Conservation (phyloP, 2,888 invertebrate species). For the Rhodophaea formosa region DNA sequence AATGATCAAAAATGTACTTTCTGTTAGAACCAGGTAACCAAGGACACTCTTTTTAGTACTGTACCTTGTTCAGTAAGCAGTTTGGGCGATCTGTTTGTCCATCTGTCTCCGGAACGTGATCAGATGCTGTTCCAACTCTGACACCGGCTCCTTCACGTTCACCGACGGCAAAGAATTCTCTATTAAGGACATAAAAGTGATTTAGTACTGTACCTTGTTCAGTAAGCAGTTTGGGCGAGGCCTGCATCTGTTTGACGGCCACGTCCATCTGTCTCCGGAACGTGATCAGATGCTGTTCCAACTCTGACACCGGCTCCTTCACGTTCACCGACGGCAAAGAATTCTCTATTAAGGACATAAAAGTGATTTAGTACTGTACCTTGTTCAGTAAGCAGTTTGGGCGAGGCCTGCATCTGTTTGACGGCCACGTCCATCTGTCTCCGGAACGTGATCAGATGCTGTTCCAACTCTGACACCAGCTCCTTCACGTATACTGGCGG, state of each 20-base stretch:
- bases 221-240: constrained; percentile 65
- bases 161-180: constrained; percentile 63
- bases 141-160: constrained; percentile 65
- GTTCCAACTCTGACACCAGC: constrained; percentile 64
- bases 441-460: constrained; percentile 64
- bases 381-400: constrained; percentile 72
- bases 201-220: constrained; percentile 75
- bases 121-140: constrained; percentile 67
- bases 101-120: constrained; percentile 67
- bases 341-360: too few relatives aligned
- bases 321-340: constrained; percentile 63
- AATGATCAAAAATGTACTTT: too few relatives aligned
- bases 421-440: constrained; percentile 74
- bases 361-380: too few relatives aligned
- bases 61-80: constrained; percentile 72
- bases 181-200: too few relatives aligned
- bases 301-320: constrained; percentile 61
- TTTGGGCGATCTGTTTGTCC: constrained; percentile 74
- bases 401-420: constrained; percentile 71
- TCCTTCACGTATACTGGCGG: constrained; percentile 68
- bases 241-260: constrained; percentile 74
- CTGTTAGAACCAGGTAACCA: too few relatives aligned
- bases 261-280: constrained; percentile 73
- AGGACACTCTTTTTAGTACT: too few relatives aligned
- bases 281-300: constrained; percentile 66